These are phyloP conservation scores for Knipowitschia caucasica DNA, from an alignment of 2,797 vertebrate species.

Conservation along the genomic window DNA sequence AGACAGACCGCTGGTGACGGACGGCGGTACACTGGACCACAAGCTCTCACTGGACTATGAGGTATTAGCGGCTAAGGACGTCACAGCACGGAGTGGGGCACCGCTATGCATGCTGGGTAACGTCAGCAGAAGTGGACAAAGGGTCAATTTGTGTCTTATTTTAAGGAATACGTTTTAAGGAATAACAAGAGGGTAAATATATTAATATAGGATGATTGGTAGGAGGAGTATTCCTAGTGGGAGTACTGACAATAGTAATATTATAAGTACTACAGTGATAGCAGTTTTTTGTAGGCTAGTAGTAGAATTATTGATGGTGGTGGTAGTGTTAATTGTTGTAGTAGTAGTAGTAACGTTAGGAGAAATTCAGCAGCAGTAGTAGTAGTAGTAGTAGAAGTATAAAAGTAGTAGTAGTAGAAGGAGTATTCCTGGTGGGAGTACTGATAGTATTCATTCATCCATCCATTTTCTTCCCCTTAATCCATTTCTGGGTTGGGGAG, in stretches of 20 bases:
- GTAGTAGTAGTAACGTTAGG: background rate
- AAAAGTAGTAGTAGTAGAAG: background rate
- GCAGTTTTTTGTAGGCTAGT: background rate
- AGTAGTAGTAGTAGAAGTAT: background rate
- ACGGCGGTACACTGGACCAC: conserved; percentile 56
- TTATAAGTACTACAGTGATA: background rate
- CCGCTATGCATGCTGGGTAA: conserved; percentile 55
- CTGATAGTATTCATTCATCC: too few relatives aligned
- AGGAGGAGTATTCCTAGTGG: background rate
- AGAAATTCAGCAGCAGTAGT: background rate
- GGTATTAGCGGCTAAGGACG: conserved; percentile 63
- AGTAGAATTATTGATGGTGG: background rate
- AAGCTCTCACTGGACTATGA: conserved; percentile 62
- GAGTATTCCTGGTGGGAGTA: too few relatives aligned
- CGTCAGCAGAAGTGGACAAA: conserved; percentile 40
- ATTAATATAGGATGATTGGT: background rate
- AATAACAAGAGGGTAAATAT: too few relatives aligned
- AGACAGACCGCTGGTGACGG: conserved; percentile 39
- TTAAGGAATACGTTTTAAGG: background rate
- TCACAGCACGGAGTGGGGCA: conserved; percentile 53
- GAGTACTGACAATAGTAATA: background rate
- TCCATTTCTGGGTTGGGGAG: too few relatives aligned
- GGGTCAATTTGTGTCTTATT: background rate
- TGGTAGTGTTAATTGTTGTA: background rate
- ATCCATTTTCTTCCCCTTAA: too few relatives aligned